Conservation (phyloP, 1,140 invertebrate genomes). For the Thaumetopoea pityocampa region DNA sequence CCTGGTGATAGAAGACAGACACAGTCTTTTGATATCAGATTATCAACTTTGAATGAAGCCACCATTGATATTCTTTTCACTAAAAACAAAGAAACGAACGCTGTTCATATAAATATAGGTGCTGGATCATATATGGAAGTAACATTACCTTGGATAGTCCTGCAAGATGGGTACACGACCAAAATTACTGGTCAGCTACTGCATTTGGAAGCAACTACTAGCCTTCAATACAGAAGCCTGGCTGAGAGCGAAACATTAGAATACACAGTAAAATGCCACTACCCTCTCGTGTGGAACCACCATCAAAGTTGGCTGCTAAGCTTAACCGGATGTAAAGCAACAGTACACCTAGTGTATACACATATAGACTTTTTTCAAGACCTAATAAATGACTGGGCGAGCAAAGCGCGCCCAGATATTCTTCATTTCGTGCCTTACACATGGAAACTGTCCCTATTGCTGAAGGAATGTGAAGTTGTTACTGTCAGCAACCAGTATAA, state of each 20-base stretch:
- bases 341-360: constrained; percentile 92
- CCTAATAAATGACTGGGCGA: constrained; percentile 97
- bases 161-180: constrained; percentile 90
- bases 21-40: constrained; percentile 93
- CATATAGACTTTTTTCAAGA: constrained; percentile 98
- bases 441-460: constrained; percentile 92
- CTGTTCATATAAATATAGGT: constrained; percentile 94
- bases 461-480: constrained; percentile 97
- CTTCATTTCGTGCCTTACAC: constrained; percentile 98
- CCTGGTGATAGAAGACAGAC: constrained; percentile 92
- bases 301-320: constrained; percentile 94
- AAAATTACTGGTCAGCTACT: constrained; percentile 95
- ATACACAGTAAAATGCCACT: constrained; percentile 91
- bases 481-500: constrained; percentile 98
- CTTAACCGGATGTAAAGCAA: constrained; percentile 95
- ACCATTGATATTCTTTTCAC: constrained; percentile 97
- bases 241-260: constrained; percentile 96
- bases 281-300: constrained; percentile 95
- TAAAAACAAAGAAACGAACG: constrained; percentile 97
- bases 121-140: constrained; percentile 96
- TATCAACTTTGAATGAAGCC: constrained; percentile 93
- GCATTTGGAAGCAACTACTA: constrained; percentile 95
- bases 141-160: constrained; percentile 95
- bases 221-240: constrained; percentile 92
- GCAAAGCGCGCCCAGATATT: constrained; percentile 92